Conservation (phyloP, 23 tunicate species). For the Phallusia fumigata region DNA sequence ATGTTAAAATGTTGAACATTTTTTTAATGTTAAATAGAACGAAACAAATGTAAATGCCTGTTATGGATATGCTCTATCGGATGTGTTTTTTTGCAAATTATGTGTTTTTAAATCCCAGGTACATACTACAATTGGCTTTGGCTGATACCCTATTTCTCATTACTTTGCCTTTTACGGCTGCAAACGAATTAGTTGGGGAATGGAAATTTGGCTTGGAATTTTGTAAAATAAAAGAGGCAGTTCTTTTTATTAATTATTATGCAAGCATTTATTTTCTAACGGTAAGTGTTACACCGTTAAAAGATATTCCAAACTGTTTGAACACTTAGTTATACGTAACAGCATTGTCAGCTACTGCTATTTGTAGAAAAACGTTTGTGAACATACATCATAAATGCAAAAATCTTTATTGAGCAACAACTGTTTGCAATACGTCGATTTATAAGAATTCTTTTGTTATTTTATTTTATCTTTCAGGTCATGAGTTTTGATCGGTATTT, state of each 20-base stretch:
- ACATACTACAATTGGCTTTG: constrained; percentile 83
- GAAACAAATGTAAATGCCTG: too few species aligned
- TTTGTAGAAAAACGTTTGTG: too few species aligned
- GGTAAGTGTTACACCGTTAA: constrained; percentile 29
- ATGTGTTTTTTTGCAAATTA: not conserved
- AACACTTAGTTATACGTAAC: too few species aligned
- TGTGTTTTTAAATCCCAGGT: constrained; percentile 56
- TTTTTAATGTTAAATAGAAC: too few species aligned
- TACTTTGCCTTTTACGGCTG: constrained; percentile 79
- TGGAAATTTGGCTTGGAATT: constrained; percentile 56
- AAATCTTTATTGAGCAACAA: too few species aligned
- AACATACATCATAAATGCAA: too few species aligned
- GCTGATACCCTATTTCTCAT: constrained; percentile 86
- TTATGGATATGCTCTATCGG: not conserved
- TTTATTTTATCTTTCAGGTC: constrained; percentile 40
- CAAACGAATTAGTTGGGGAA: constrained; percentile 48
- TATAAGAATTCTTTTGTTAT: not conserved
- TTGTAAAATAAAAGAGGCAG: constrained; percentile 82
- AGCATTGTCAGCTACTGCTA: too few species aligned
- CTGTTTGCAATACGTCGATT: too few species aligned
- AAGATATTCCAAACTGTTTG: too few species aligned
- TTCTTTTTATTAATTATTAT: constrained; percentile 87
- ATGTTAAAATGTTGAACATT: not conserved
- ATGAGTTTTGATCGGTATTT: constrained; percentile 96
- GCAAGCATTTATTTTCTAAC: constrained; percentile 88